Base-by-base conservation (phyloP, 2,797 vertebrate genomes). In the Hoplostethus mediterraneus region DNA sequence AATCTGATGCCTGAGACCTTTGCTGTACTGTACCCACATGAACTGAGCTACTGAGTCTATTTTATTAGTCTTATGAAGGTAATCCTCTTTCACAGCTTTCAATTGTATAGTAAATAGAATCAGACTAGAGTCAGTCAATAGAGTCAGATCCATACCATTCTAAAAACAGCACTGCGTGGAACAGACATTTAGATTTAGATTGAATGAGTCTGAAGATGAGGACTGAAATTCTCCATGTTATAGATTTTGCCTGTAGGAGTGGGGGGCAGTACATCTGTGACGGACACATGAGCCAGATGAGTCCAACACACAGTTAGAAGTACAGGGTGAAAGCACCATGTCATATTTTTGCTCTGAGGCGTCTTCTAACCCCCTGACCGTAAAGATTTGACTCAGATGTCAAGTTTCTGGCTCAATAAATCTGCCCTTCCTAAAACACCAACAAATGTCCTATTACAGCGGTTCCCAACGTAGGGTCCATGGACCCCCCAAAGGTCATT, bases 311-410 rank as follows among this genome's bases (percentile, higher is more conserved):
- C 45, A 82, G 63, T 42, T 9, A 54, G 40, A 28, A 5, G 57
- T 76, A 65, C 25, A 9, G 67, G 70, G n/a, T 58, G 30, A 70
- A 78, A 78, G 77, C 73, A 71, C 54, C 10, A 21, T 25, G 0
- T 52, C 2, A 45, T 63, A 67, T 67, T 82, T 73, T 75, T 76
- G 75, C 86, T 83, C 56, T 3, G 49, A 79, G 84, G 77, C 79
- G 13, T 81, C 67, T 78, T 66, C 66, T 28, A 77, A 59, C 77
- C 75, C 69, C 42, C 70, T 2, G 53, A 69, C 77, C 77, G 70
- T 17, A 57, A 81, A 56, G 7, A 59, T 67, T 79, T 86, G 80
- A 81, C 84, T 88, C 86, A 67, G 73, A 84, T 84, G 84, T 87
- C 83, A 86, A 72, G 64, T 86, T 80, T 85, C 65, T 69, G 64